These are phyloP conservation scores for Leucophora obtusa DNA, from an alignment of 2,888 invertebrate genomes.

Conservation along the genomic window DNA sequence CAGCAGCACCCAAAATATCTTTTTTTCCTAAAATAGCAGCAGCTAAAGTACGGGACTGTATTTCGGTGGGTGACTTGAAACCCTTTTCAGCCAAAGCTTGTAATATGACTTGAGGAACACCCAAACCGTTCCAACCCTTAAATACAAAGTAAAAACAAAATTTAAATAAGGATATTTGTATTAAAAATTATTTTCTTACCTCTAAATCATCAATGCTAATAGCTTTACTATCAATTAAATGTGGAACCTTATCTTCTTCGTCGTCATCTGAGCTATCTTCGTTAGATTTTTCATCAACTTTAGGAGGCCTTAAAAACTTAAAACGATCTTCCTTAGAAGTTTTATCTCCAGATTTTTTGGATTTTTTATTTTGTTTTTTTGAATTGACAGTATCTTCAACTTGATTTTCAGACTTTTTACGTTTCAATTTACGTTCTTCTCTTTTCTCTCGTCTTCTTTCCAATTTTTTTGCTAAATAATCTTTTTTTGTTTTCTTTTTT, in stretches of 20 bases:
- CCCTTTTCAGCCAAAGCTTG: constrained; percentile 86
- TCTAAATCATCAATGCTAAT: constrained; percentile 66
- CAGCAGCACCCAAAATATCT: constrained; percentile 98
- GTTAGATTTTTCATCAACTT: constrained; percentile 60
- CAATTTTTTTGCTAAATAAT: constrained; percentile 66
- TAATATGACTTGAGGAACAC: constrained; percentile 84
- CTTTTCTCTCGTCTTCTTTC: constrained; percentile 69
- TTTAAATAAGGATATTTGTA: too few relatives aligned
- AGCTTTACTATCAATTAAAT: constrained; percentile 49
- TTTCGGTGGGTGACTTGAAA: constrained; percentile 91
- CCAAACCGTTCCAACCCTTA: constrained; percentile 83
- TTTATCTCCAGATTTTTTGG: neutral
- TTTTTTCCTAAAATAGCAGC: constrained; percentile 90
- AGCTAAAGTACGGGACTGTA: constrained; percentile 89
- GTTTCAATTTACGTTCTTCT: constrained; percentile 68
- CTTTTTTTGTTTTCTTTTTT: constrained; percentile 67
- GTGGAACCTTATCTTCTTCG: constrained; percentile 61
- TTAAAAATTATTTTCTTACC: constrained; percentile 54
- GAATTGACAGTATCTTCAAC: constrained; percentile 6
- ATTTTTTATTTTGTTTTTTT: constrained; percentile 51
- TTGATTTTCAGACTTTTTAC: constrained; percentile 62
- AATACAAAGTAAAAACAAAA: constrained; percentile 24
- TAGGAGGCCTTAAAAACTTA: constrained; percentile 72
- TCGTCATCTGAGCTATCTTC: constrained; percentile 63
- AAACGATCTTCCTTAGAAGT: constrained; percentile 67